These are phyloP conservation scores for Halocynthia aurantium DNA, from an alignment of 23 tunicate genomes.

Conservation along the genomic window DNA sequence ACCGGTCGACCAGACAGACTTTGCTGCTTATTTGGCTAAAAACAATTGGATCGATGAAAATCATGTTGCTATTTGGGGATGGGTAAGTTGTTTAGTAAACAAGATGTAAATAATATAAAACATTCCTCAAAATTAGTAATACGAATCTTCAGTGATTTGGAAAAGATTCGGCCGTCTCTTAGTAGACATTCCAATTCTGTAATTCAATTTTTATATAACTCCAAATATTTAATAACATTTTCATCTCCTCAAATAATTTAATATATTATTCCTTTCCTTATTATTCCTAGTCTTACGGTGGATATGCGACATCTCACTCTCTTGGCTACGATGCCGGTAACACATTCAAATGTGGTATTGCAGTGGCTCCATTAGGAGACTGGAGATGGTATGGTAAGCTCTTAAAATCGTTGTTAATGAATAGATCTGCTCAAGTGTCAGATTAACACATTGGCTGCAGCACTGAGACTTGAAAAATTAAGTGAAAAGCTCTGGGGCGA, in stretches of 20 bases:
- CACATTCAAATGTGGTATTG: slow-evolving; percentile 91
- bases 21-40: slow-evolving; percentile 33
- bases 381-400: slow-evolving; percentile 94
- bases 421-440: too few species aligned
- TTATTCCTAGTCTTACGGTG: slow-evolving; percentile 88
- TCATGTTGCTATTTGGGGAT: slow-evolving; percentile 87
- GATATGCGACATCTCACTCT: slow-evolving; percentile 89
- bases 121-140: too few species aligned
- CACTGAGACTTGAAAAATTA: too few species aligned
- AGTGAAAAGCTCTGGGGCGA: too few species aligned
- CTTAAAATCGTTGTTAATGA: too few species aligned
- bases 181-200: too few species aligned
- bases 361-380: slow-evolving; percentile 86
- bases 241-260: not conserved
- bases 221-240: not conserved
- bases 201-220: not conserved
- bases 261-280: not conserved
- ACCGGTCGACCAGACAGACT: slow-evolving; percentile 91
- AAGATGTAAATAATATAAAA: too few species aligned
- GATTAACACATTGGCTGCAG: too few species aligned
- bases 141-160: too few species aligned
- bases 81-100: slow-evolving; percentile 45
- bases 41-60: slow-evolving; percentile 35
- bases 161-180: too few species aligned
- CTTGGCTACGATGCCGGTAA: slow-evolving; percentile 85